Conservation (phyloP, 2,888 invertebrate species). For the Onthophagus sagittarius region DNA sequence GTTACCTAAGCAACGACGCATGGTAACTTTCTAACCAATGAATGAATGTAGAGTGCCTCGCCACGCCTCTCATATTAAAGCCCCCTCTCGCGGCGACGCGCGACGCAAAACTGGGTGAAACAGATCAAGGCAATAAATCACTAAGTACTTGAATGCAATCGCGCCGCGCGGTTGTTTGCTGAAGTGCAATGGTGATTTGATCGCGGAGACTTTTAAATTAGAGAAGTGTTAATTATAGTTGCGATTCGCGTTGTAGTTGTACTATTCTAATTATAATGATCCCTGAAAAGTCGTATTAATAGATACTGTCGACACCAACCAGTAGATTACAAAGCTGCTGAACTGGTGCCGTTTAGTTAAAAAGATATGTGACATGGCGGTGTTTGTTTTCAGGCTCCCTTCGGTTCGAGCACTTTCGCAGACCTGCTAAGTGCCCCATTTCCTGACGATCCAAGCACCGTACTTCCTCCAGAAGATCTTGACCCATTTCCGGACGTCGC, state of each 20-base stretch:
- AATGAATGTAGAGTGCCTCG: slow-evolving; percentile 32
- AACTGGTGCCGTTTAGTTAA: not conserved
- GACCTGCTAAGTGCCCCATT: slow-evolving; percentile 73
- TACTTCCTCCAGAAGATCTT: slow-evolving; percentile 62
- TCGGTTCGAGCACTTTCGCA: slow-evolving; percentile 73
- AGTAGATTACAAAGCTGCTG: slow-evolving; percentile 21
- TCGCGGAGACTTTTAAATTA: slow-evolving; percentile 12
- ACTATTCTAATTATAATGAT: slow-evolving; percentile 29
- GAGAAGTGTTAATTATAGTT: slow-evolving; percentile 32
- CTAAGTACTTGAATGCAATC: slow-evolving; percentile 27
- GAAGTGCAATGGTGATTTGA: slow-evolving; percentile 28
- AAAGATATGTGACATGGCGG: slow-evolving; percentile 16
- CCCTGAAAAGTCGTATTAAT: slow-evolving; percentile 27
- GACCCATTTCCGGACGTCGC: slow-evolving; percentile 71
- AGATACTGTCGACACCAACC: slow-evolving; percentile 29
- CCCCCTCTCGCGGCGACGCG: slow-evolving; percentile 29
- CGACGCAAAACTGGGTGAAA: slow-evolving; percentile 34
- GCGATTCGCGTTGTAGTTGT: slow-evolving; percentile 20
- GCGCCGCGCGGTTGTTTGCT: slow-evolving; percentile 16
- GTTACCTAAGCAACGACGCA: slow-evolving; percentile 38
- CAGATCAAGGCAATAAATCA: slow-evolving; percentile 35
- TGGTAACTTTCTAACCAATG: slow-evolving; percentile 36
- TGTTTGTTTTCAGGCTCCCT: slow-evolving; percentile 65
- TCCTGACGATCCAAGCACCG: slow-evolving; percentile 67
- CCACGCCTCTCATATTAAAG: slow-evolving; percentile 36